These are phyloP conservation scores for Erythrocercus mccallii DNA, from an alignment of 2,113 vertebrate genomes.

Conservation along the genomic window DNA sequence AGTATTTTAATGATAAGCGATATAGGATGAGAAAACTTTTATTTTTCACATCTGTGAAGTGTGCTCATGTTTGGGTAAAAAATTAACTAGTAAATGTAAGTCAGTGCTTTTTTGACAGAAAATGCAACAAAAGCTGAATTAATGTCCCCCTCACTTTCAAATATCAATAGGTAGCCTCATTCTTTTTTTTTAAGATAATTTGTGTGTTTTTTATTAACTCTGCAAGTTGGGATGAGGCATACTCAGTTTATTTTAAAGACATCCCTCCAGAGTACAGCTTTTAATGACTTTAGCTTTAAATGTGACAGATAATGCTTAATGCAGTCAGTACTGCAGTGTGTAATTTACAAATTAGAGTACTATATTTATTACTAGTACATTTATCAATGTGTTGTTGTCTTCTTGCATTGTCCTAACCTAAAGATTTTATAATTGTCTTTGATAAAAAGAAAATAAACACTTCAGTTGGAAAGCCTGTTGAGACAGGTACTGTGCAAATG, in stretches of 20 bases:
- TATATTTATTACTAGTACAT: background rate
- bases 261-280: background rate
- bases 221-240: background rate
- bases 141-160: background rate
- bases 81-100: background rate
- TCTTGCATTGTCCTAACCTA: background rate
- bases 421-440: background rate
- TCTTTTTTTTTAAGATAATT: background rate
- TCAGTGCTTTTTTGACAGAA: background rate
- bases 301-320: background rate
- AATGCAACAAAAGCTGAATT: background rate
- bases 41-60: background rate
- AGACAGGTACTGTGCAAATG: background rate
- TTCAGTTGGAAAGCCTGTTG: background rate
- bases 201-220: background rate
- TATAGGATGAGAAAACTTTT: background rate
- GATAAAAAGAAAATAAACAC: background rate
- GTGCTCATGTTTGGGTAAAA: background rate
- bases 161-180: background rate
- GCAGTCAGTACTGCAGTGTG: background rate
- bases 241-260: background rate
- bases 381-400: background rate
- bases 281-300: background rate
- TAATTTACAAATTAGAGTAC: background rate
- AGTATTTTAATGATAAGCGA: background rate